Evolutionary conservation across 2,113 vertebrate genomes (phyloP).

Genomic region (Sinocyclocheilus rhinocerous): DNA sequence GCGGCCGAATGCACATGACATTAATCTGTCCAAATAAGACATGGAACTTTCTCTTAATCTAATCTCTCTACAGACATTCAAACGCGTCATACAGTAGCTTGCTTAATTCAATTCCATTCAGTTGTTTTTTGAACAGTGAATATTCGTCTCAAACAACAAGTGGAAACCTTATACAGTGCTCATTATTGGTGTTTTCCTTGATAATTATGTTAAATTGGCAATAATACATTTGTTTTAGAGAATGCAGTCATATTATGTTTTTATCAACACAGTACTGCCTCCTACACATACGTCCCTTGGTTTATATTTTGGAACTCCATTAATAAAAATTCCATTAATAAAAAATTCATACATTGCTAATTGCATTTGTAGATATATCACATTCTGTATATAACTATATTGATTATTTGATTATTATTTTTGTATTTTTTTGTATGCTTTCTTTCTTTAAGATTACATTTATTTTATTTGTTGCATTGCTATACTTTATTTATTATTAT

Average conservation of each 20-base stretch:
- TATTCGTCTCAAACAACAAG: not conserved
- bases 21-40: conserved; percentile 39
- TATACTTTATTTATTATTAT: too few relatives aligned
- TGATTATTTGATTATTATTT: too few relatives aligned
- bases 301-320: not conserved
- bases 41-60: not conserved
- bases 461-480: too few relatives aligned
- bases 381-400: too few relatives aligned
- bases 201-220: not conserved
- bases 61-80: not conserved
- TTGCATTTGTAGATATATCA: too few relatives aligned
- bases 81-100: conserved; percentile 9
- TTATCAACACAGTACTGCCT: not conserved
- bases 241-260: not conserved
- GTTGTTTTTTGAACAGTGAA: not conserved
- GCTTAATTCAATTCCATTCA: conserved; percentile 25
- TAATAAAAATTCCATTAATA: too few relatives aligned
- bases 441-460: too few relatives aligned
- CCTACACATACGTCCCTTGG: not conserved
- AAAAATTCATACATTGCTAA: too few relatives aligned
- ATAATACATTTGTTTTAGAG: not conserved
- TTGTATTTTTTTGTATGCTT: too few relatives aligned
- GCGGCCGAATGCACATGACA: not conserved
- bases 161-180: not conserved
- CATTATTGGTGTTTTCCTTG: not conserved